phyloP scores from a whole-genome alignment of 2,113 vertebrate species.

The Arenaria interpres region DNA sequence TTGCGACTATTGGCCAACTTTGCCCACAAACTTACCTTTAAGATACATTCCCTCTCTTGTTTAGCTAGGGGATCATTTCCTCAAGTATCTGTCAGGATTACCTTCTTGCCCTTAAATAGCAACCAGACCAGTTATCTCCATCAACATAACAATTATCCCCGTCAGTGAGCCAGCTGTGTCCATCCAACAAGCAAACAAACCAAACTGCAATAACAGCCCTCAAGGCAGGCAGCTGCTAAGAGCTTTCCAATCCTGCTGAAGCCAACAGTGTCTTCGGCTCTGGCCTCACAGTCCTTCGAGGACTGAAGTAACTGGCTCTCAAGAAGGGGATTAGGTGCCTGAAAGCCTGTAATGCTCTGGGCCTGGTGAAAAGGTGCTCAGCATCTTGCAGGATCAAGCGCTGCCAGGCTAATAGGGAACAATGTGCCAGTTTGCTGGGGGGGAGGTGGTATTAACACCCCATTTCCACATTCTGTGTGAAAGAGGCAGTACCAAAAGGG shows the following conservation, averaged over 20 bases:
- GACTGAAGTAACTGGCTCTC: background rate
- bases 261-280: background rate
- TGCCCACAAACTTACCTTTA: background rate
- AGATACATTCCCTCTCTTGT: background rate
- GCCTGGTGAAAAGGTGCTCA: background rate
- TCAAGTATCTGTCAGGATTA: constrained; percentile 4
- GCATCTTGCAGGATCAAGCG: background rate
- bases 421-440: background rate
- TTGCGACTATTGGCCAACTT: background rate
- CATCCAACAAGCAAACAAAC: constrained; percentile 50
- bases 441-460: background rate
- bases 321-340: background rate
- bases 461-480: background rate
- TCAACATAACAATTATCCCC: constrained; percentile 33
- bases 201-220: constrained; percentile 29
- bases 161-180: constrained; percentile 15
- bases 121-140: constrained; percentile 44
- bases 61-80: background rate
- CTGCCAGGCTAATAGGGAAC: background rate
- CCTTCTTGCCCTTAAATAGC: constrained; percentile 19
- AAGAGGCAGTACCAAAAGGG: background rate
- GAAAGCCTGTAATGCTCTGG: background rate
- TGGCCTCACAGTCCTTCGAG: background rate
- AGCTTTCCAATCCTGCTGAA: background rate
- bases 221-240: background rate